Percentiles rank a stretch among this genome's conserved stretches.
phyloP scores from a whole-genome alignment of 2,888 invertebrate genomes.

The Amphipoea oculea region DNA sequence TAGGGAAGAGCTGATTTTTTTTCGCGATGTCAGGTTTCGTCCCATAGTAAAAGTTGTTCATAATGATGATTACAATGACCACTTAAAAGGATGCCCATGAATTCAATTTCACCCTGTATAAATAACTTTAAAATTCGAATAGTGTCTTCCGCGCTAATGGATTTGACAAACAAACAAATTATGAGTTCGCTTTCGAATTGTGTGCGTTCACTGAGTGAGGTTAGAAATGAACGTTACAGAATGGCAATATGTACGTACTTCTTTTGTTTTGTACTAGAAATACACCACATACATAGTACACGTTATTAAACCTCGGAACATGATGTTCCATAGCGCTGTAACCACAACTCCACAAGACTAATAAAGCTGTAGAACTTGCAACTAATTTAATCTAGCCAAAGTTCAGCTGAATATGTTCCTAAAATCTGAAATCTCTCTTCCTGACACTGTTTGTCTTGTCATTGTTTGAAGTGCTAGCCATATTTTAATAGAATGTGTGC shows the following conservation, averaged over 20 bases:
- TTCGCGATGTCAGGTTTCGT: too few species aligned
- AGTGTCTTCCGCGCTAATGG: too few species aligned
- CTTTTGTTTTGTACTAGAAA: not conserved
- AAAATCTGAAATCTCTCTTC: constrained; percentile 17
- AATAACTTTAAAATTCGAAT: not conserved
- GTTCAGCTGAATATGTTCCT: constrained; percentile 37
- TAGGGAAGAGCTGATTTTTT: too few species aligned
- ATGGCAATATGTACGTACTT: not conserved
- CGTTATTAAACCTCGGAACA: constrained; percentile 19
- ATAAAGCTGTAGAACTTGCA: constrained; percentile 42
- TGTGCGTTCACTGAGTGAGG: not conserved
- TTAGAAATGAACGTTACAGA: not conserved
- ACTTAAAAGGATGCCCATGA: too few species aligned
- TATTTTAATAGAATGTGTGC: not conserved
- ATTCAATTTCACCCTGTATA: too few species aligned
- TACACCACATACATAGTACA: not conserved
- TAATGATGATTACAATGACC: too few species aligned
- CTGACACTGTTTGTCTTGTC: constrained; percentile 28
- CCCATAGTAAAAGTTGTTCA: too few species aligned
- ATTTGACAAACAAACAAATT: not conserved
- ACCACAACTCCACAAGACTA: constrained; percentile 29
- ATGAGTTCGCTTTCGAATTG: not conserved
- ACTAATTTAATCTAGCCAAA: constrained; percentile 55
- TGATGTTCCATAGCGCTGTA: constrained; percentile 1
- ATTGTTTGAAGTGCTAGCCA: not conserved